Conservation (phyloP, 2,113 vertebrate genomes). For the Stigmatopora argus region DNA sequence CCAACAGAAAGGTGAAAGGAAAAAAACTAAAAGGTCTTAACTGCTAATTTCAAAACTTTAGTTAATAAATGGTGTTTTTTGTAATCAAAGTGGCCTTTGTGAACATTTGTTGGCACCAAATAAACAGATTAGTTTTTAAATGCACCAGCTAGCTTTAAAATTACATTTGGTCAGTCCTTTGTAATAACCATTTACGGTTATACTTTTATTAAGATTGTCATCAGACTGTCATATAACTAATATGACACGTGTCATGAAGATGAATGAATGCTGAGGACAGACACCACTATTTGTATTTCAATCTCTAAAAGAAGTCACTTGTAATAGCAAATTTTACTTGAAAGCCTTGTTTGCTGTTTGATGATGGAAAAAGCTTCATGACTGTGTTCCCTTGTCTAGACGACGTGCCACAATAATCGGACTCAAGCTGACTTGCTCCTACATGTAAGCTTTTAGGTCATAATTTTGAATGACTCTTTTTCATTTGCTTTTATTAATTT, state of each 20-base stretch:
- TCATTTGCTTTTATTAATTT: not conserved
- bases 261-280: no score
- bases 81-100: not conserved
- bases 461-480: not conserved
- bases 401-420: not conserved
- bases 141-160: no score
- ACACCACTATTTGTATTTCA: no score
- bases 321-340: not conserved
- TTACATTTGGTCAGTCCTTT: no score
- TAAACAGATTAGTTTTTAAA: no score
- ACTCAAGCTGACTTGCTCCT: not conserved
- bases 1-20: constrained; percentile 51
- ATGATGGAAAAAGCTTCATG: not conserved
- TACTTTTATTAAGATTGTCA: no score
- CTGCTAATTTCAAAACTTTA: constrained; percentile 64
- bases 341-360: not conserved
- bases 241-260: no score
- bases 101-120: not conserved
- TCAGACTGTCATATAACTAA: no score
- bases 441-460: not conserved
- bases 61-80: constrained; percentile 69
- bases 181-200: no score
- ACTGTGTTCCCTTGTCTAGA: not conserved
- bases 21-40: constrained; percentile 64
- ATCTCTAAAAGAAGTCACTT: not conserved